Conservation (phyloP, 2,888 invertebrate genomes). For the Pardosa pseudoannulata region DNA sequence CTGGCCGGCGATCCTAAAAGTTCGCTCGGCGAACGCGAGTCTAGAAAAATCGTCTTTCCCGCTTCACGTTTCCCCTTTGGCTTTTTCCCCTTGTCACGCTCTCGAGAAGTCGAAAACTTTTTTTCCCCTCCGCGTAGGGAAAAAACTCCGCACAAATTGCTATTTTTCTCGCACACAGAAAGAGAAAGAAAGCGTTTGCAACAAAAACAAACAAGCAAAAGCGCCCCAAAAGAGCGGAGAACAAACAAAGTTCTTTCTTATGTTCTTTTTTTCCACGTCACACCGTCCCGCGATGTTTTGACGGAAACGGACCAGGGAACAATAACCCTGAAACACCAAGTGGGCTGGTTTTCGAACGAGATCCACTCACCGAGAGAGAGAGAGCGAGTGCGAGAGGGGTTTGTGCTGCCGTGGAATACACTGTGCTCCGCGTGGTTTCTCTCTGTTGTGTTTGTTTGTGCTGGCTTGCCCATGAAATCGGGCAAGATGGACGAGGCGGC, state of each 20-base stretch:
- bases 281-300: slow-evolving; percentile 41
- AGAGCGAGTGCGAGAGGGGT: too few relatives aligned
- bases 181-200: too few relatives aligned
- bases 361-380: background rate
- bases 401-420: background rate
- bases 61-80: too few relatives aligned
- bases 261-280: slow-evolving; percentile 36
- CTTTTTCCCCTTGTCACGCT: too few relatives aligned
- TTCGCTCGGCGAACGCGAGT: too few relatives aligned
- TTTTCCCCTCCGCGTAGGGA: background rate
- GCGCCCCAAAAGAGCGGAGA: too few relatives aligned
- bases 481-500: background rate
- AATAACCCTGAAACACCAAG: slow-evolving; percentile 63
- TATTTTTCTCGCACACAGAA: background rate
- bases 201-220: too few relatives aligned
- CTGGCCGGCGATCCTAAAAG: too few relatives aligned
- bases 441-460: background rate
- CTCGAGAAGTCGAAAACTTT: background rate
- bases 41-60: too few relatives aligned
- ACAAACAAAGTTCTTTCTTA: slow-evolving; percentile 24
- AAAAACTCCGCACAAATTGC: slow-evolving; percentile 32
- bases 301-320: slow-evolving; percentile 54
- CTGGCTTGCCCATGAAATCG: background rate
- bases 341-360: slow-evolving; percentile 45
- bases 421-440: background rate